Evolutionary conservation across 2,797 vertebrate species (phyloP).

Genomic region (Rachycentron canadum): DNA sequence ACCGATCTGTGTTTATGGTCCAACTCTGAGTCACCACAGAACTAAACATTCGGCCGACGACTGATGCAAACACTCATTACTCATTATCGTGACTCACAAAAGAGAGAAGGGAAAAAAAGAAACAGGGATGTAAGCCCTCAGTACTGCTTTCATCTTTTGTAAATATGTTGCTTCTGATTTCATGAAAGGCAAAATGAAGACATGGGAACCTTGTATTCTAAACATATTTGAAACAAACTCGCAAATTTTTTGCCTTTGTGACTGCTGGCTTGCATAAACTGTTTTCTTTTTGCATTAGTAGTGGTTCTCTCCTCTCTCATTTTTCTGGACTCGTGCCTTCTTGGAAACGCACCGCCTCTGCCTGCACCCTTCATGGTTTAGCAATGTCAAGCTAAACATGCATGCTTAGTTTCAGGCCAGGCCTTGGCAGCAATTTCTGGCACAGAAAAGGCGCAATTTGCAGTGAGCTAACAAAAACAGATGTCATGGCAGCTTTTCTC

Average conservation of each 20-base stretch:
- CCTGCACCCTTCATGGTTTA: constrained; percentile 57
- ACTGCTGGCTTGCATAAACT: constrained; percentile 29
- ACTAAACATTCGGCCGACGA: constrained; percentile 44
- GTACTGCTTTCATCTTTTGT: constrained; percentile 37
- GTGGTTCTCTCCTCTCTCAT: constrained; percentile 23
- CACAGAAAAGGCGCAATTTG: constrained; percentile 30
- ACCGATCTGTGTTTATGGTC: constrained; percentile 62
- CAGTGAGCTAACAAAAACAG: constrained; percentile 37
- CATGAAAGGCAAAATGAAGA: constrained; percentile 21
- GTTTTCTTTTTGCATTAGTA: constrained; percentile 39
- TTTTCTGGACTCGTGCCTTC: constrained; percentile 39
- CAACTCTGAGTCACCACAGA: constrained; percentile 41
- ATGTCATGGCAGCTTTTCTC: constrained; percentile 48
- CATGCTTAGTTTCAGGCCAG: constrained; percentile 19
- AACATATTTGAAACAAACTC: constrained; percentile 26
- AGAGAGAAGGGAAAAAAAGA: constrained; percentile 12
- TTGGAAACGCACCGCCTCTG: constrained; percentile 23
- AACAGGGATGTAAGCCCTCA: constrained; percentile 11
- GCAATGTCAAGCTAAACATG: constrained; percentile 55
- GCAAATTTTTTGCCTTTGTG: constrained; percentile 16
- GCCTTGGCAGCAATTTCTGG: constrained; percentile 51
- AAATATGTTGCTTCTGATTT: constrained; percentile 34
- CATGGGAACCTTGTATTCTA: background rate
- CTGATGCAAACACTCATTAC: constrained; percentile 43
- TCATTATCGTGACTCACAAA: constrained; percentile 39